Percentiles rank a stretch among this genome's conserved stretches.
Conservation (phyloP, 1,140 invertebrate genomes). For the Aphelenchoides fujianensis region DNA sequence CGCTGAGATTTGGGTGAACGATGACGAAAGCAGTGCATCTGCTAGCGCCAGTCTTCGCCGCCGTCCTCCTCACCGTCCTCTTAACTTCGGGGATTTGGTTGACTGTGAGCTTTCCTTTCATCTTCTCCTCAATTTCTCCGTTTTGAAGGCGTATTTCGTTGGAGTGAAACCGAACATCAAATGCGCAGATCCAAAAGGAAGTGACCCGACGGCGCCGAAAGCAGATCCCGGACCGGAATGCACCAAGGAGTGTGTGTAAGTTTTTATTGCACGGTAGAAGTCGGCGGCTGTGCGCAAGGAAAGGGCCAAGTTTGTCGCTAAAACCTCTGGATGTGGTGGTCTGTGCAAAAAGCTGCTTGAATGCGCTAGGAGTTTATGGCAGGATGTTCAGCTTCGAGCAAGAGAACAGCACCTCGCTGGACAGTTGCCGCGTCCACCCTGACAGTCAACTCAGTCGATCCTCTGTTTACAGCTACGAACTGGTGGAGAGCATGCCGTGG, state of each 20-base stretch:
- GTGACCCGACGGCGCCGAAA: constrained; percentile 7
- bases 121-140: constrained; percentile 2
- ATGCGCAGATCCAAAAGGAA: too few relatives aligned
- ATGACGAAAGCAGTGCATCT: neutral
- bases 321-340: too few relatives aligned
- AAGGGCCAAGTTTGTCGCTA: too few relatives aligned
- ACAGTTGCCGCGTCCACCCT: too few relatives aligned
- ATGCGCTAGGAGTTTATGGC: too few relatives aligned
- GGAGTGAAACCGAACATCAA: constrained; percentile 27
- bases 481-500: constrained; percentile 28
- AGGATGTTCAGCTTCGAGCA: too few relatives aligned
- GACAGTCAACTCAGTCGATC: too few relatives aligned
- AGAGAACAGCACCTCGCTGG: too few relatives aligned
- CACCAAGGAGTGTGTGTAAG: constrained; percentile 17
- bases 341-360: too few relatives aligned
- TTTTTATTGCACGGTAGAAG: neutral
- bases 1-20: neutral
- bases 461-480: constrained; percentile 26
- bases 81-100: constrained; percentile 28
- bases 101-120: constrained; percentile 19
- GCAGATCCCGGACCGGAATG: constrained; percentile 16
- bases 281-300: too few relatives aligned
- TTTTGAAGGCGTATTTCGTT: constrained; percentile 37
- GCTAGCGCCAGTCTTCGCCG: constrained; percentile 2
- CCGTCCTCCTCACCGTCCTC: constrained; percentile 18